Evolutionary conservation across 1,140 invertebrate species (phyloP).

Genomic region (Bombus soroeensis): DNA sequence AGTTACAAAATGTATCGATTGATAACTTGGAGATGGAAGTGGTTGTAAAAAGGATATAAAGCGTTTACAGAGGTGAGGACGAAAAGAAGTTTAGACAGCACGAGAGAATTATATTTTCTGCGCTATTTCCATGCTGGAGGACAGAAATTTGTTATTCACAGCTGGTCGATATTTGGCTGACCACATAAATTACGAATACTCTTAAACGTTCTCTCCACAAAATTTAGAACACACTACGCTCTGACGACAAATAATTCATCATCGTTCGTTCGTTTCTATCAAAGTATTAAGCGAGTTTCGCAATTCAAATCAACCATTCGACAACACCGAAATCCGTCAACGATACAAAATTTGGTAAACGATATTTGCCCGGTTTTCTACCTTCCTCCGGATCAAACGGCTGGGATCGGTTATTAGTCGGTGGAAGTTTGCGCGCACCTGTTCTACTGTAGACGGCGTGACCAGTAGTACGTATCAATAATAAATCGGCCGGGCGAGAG

Average conservation of each 20-base stretch:
- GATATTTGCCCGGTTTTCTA: background rate
- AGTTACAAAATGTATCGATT: background rate
- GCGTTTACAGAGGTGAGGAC: background rate
- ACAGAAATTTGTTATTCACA: background rate
- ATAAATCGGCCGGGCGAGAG: background rate
- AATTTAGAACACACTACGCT: background rate
- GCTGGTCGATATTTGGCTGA: background rate
- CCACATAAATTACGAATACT: background rate
- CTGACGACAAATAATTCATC: background rate
- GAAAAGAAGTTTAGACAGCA: background rate
- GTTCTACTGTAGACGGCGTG: background rate
- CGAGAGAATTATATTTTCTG: too few relatives aligned
- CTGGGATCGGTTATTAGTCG: background rate
- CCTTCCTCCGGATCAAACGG: background rate
- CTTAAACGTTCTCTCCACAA: background rate
- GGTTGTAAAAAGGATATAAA: background rate
- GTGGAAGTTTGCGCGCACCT: background rate
- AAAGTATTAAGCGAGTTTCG: background rate
- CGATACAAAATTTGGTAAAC: background rate
- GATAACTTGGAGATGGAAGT: background rate
- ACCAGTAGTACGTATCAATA: conserved; percentile 25
- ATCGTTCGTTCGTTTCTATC: background rate
- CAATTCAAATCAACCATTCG: background rate
- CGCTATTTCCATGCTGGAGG: too few relatives aligned
- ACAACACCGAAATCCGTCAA: background rate